Evolutionary conservation across 2,113 vertebrate genomes (phyloP).

Genomic region (Cyphomyrus plagiostoma): DNA sequence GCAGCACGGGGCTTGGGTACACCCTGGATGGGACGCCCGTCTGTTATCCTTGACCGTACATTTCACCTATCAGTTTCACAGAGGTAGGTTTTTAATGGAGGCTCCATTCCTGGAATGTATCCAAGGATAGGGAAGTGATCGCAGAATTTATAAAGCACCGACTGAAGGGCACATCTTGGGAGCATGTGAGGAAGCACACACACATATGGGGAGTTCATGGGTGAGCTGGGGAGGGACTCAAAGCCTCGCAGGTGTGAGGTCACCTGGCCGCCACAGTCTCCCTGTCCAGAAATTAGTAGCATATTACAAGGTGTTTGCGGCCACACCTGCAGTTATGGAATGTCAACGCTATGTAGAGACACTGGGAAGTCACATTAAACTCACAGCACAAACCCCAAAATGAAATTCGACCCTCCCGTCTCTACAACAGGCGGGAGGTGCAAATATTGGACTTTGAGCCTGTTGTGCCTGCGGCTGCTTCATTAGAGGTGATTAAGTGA

Average conservation of each 20-base stretch:
- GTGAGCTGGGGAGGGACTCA: background rate
- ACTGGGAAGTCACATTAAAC: background rate
- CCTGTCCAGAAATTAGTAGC: background rate
- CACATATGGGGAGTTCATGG: background rate
- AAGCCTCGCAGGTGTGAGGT: background rate
- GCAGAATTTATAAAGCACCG: background rate
- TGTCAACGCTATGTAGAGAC: background rate
- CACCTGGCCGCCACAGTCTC: background rate
- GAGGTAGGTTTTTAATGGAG: background rate
- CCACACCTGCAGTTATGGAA: background rate
- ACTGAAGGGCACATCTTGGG: background rate
- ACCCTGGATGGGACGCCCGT: background rate
- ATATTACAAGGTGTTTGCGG: background rate
- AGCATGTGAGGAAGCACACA: background rate
- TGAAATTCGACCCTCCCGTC: background rate
- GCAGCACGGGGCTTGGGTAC: background rate
- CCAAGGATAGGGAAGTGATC: background rate
- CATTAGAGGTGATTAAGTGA: constrained; percentile 86
- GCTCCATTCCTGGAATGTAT: background rate
- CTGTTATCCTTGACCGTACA: background rate
- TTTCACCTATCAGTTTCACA: background rate
- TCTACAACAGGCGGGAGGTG: background rate
- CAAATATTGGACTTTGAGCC: constrained; percentile 32
- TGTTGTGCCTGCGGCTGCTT: constrained; percentile 24
- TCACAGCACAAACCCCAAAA: background rate